These are phyloP conservation scores for Lineus longissimus DNA, from an alignment of 1,140 invertebrate genomes.

Conservation along the genomic window DNA sequence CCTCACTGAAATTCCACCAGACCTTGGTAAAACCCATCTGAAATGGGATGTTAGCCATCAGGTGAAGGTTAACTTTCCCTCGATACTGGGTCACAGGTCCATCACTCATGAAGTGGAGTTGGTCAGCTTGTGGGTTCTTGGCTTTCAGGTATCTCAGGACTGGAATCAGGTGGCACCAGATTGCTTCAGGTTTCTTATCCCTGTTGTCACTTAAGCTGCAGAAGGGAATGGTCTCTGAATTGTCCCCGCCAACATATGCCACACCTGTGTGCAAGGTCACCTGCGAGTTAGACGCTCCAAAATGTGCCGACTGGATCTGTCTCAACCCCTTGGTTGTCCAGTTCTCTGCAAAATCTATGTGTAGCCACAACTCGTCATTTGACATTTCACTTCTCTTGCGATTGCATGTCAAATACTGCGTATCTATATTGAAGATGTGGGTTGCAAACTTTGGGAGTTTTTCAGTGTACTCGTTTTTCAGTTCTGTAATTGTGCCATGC, in stretches of 20 bases:
- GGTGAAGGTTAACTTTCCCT: conserved; percentile 4
- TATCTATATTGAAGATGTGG: conserved; percentile 13
- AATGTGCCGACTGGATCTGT: conserved; percentile 23
- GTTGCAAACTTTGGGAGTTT: background rate
- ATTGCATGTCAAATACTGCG: conserved; percentile 4
- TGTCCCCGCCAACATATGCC: conserved; percentile 12
- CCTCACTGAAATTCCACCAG: conserved; percentile 50
- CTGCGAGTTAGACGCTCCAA: conserved; percentile 17
- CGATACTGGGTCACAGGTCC: conserved; percentile 15
- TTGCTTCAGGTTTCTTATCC: conserved; percentile 6
- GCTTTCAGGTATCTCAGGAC: background rate
- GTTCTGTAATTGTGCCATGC: background rate
- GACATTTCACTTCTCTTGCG: background rate
- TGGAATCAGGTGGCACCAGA: conserved; percentile 10
- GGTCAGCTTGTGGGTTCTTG: background rate
- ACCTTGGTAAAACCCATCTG: conserved; percentile 9
- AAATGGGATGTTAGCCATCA: background rate
- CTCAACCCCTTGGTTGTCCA: conserved; percentile 12
- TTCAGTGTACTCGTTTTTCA: background rate
- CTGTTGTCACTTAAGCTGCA: conserved; percentile 5
- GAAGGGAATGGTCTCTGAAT: background rate
- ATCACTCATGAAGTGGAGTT: conserved; percentile 11
- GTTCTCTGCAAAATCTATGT: conserved; percentile 23
- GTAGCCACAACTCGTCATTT: conserved; percentile 1
- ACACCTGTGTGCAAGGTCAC: conserved; percentile 21